Evolutionary conservation across 2,888 invertebrate species (phyloP).

Genomic region (Cerceris ruficornis): DNA sequence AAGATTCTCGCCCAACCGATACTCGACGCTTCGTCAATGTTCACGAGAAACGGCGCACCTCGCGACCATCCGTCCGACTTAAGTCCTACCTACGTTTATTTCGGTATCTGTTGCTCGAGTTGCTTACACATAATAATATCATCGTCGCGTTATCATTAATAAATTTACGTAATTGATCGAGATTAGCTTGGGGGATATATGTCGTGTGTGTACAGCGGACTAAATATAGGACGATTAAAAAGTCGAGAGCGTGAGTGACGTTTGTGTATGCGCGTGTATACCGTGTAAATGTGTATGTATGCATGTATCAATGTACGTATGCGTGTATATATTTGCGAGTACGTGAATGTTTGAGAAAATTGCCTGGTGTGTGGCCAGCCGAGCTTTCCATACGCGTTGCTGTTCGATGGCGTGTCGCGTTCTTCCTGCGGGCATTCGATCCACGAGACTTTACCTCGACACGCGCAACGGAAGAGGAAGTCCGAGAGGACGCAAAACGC

Average conservation of each 20-base stretch:
- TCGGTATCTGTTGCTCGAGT: conserved; percentile 63
- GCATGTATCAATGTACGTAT: conserved; percentile 28
- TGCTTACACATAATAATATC: conserved; percentile 64
- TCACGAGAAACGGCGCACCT: conserved; percentile 63
- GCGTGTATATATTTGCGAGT: conserved; percentile 19
- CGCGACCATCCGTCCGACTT: conserved; percentile 77
- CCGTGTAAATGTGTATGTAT: not conserved
- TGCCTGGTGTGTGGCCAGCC: conserved; percentile 16
- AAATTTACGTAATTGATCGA: conserved; percentile 63
- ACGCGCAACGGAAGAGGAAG: conserved; percentile 12
- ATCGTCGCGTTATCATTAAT: conserved; percentile 62
- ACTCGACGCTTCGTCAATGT: conserved; percentile 46
- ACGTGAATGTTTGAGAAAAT: not conserved
- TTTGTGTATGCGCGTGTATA: conserved; percentile 35
- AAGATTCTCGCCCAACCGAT: too few species aligned
- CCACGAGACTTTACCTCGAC: conserved; percentile 7
- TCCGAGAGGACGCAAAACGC: too few species aligned
- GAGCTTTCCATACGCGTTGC: conserved; percentile 27
- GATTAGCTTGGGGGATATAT: conserved; percentile 62
- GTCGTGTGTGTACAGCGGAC: conserved; percentile 66
- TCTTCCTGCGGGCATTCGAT: conserved; percentile 63
- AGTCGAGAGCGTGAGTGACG: conserved; percentile 63
- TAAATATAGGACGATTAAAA: conserved; percentile 69
- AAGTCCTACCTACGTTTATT: conserved; percentile 72
- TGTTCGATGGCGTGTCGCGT: conserved; percentile 44